A percentile compares a stretch with the other conserved stretches of the same genome.
These are phyloP conservation scores for Heteromyza rotundicornis DNA, from an alignment of 2,888 invertebrate genomes.

Conservation along the genomic window DNA sequence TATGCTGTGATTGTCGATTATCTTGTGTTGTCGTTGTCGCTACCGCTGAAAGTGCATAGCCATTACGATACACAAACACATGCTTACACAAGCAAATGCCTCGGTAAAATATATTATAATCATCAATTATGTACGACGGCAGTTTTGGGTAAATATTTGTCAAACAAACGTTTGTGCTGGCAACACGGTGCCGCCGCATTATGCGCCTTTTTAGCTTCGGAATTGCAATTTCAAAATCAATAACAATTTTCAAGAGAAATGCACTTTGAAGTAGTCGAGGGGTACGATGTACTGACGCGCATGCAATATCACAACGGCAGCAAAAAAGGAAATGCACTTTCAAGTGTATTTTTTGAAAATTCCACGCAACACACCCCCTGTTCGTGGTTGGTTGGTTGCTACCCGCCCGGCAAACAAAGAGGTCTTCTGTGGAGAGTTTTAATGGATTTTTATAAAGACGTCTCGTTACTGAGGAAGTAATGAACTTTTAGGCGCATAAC, in stretches of 20 bases:
- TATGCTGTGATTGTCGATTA: neutral
- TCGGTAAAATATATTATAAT: neutral
- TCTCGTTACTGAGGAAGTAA: constrained; percentile 20
- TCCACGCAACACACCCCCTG: constrained; percentile 12
- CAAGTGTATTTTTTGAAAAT: constrained; percentile 26
- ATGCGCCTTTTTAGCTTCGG: neutral
- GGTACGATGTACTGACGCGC: neutral
- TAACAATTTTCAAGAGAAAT: constrained; percentile 42
- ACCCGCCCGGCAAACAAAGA: constrained; percentile 1
- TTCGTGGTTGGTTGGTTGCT: constrained; percentile 20
- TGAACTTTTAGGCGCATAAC: constrained; percentile 34
- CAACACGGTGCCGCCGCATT: neutral
- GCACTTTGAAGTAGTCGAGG: constrained; percentile 25
- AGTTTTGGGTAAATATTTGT: constrained; percentile 1
- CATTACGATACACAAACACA: neutral
- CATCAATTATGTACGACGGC: neutral
- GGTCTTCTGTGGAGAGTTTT: constrained; percentile 43
- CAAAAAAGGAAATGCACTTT: constrained; percentile 52
- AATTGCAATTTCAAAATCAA: constrained; percentile 54
- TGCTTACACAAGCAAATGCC: neutral
- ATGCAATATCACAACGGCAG: constrained; percentile 12
- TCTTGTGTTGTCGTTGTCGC: neutral
- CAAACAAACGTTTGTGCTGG: neutral
- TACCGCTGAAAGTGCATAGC: neutral
- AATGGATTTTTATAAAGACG: constrained; percentile 44